Percentiles rank a stretch among this genome's conserved stretches.
Evolutionary conservation across 2,113 vertebrate species (phyloP).

Genomic region (Atrichornis clamosus): DNA sequence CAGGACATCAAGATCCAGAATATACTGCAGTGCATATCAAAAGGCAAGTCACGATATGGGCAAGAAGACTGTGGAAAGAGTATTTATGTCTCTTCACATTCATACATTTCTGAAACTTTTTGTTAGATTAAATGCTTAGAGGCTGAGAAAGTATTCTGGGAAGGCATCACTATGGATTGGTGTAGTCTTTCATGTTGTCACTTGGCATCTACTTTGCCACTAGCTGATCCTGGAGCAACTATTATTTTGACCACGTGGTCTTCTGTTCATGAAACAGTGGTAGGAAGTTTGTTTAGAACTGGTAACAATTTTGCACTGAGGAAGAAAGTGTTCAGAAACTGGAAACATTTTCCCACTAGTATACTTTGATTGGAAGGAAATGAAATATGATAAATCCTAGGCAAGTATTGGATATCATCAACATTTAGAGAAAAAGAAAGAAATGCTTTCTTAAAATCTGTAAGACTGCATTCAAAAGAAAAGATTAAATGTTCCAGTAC

Average conservation of each 20-base stretch:
- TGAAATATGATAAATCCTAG: neutral
- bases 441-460: neutral
- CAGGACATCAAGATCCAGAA: neutral
- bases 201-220: neutral
- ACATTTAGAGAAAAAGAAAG: neutral
- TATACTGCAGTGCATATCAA: neutral
- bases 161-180: neutral
- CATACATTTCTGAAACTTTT: neutral
- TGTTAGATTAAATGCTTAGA: neutral
- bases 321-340: neutral
- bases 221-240: neutral
- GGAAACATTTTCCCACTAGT: neutral
- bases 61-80: neutral
- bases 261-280: neutral
- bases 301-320: neutral
- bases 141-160: neutral
- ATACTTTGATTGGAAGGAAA: neutral
- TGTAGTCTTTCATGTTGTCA: neutral
- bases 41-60: neutral
- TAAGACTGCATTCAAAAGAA: neutral
- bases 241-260: neutral
- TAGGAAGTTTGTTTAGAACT: neutral
- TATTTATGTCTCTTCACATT: neutral
- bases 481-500: neutral
- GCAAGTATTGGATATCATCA: neutral